Percentiles rank a stretch among this genome's conserved stretches.
These are phyloP conservation scores for Sturnira hondurensis DNA, from an alignment of 2,113 vertebrate species.

Conservation along the genomic window DNA sequence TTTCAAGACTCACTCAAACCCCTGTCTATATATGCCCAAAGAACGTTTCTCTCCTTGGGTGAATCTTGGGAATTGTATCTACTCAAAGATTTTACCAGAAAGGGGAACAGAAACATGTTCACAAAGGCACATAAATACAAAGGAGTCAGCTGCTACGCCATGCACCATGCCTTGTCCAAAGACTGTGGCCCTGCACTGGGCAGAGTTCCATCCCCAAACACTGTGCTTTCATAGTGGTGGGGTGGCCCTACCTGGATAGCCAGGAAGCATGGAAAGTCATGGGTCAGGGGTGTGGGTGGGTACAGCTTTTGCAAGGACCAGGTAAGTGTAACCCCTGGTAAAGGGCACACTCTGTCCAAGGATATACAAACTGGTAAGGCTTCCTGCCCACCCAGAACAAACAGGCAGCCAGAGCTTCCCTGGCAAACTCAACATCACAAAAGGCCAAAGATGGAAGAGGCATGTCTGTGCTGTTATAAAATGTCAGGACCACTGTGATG, in stretches of 20 bases:
- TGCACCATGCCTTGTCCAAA: rapidly evolving
- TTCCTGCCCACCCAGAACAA: not conserved
- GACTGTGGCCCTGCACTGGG: not conserved
- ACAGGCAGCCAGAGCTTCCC: not conserved
- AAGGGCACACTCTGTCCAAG: not conserved
- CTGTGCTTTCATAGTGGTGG: not conserved
- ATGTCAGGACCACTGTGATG: slow-evolving; percentile 22
- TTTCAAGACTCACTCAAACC: not conserved
- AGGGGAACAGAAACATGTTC: not conserved
- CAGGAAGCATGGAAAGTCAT: not conserved
- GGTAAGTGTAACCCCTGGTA: not conserved
- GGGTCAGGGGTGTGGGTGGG: not conserved
- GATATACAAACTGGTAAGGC: not conserved
- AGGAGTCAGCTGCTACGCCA: not conserved
- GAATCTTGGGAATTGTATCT: not conserved
- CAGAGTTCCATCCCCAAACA: not conserved
- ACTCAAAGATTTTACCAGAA: not conserved
- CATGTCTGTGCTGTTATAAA: not conserved
- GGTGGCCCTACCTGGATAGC: not conserved
- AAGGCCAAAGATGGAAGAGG: not conserved
- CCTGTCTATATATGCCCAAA: not conserved
- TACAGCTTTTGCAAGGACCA: not conserved
- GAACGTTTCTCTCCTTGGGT: not conserved
- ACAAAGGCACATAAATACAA: rapidly evolving
- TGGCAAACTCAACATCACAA: not conserved